Evolutionary conservation across 2,797 vertebrate species (phyloP).

Genomic region (Clarias pachynema): DNA sequence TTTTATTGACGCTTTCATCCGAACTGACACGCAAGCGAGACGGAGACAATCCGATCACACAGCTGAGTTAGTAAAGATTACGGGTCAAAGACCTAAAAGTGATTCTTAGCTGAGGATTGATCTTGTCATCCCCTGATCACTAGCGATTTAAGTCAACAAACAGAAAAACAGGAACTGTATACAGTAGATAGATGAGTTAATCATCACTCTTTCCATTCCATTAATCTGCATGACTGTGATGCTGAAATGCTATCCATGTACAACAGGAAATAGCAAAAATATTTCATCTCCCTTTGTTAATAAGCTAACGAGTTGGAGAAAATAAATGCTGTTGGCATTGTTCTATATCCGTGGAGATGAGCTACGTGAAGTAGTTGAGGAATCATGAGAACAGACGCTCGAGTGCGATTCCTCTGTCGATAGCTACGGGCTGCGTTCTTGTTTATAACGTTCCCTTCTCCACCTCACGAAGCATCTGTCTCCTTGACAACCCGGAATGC

Average conservation of each 20-base stretch:
- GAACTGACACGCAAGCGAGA: background rate
- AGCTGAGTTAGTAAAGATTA: background rate
- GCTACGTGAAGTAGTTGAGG: background rate
- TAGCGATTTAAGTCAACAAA: background rate
- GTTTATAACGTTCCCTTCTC: slow-evolving; percentile 17
- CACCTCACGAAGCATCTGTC: slow-evolving; percentile 28
- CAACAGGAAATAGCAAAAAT: background rate
- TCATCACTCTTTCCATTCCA: background rate
- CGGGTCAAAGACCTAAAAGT: background rate
- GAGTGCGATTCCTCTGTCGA: slow-evolving; percentile 1
- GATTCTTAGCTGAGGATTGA: background rate
- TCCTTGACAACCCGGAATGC: slow-evolving; percentile 49
- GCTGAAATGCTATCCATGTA: background rate
- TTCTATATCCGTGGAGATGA: slow-evolving; percentile 10
- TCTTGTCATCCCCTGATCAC: too few relatives aligned
- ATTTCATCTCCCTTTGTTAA: background rate
- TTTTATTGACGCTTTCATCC: background rate
- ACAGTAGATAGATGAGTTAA: background rate
- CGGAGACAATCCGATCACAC: background rate
- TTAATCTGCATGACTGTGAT: background rate
- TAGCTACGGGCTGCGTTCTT: background rate
- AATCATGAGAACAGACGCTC: background rate
- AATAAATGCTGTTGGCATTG: background rate
- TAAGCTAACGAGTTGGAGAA: background rate
- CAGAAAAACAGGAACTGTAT: background rate